phyloP scores from a whole-genome alignment of 2,888 invertebrate genomes.

The Patella caerulea region DNA sequence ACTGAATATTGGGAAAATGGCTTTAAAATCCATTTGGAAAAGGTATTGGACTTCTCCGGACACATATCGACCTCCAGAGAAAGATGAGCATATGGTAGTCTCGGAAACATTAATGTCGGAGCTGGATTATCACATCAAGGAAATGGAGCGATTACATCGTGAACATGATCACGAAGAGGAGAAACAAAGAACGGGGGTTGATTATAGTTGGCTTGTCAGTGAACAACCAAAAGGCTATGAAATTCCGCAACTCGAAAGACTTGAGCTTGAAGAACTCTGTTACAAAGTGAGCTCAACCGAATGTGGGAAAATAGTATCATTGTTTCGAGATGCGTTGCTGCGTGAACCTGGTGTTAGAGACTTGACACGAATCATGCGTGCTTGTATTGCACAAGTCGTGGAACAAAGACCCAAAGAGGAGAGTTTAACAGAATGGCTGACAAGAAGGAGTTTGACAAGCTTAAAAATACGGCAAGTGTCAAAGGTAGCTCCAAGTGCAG shows the following conservation, averaged over 20 bases:
- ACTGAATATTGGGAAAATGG: slow-evolving; percentile 2
- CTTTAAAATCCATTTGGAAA: slow-evolving; percentile 49
- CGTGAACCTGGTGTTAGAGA: slow-evolving; percentile 54
- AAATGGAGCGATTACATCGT: slow-evolving; percentile 48
- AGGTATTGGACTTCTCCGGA: slow-evolving; percentile 41
- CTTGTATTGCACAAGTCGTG: slow-evolving; percentile 52
- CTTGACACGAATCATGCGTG: slow-evolving; percentile 58
- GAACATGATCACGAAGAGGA: slow-evolving; percentile 54
- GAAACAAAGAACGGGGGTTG: slow-evolving; percentile 55
- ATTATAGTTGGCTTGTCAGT: slow-evolving; percentile 68
- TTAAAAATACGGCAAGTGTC: slow-evolving; percentile 49
- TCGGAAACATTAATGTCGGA: slow-evolving; percentile 60
- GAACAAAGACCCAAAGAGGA: slow-evolving; percentile 64
- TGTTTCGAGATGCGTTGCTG: slow-evolving; percentile 60
- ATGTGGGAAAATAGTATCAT: slow-evolving; percentile 58
- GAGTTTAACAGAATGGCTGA: slow-evolving; percentile 61
- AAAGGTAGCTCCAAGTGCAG: slow-evolving; percentile 37
- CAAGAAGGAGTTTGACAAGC: slow-evolving; percentile 57
- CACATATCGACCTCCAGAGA: slow-evolving; percentile 44
- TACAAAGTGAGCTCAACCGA: slow-evolving; percentile 63
- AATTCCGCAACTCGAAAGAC: slow-evolving; percentile 64
- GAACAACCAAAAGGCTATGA: slow-evolving; percentile 54
- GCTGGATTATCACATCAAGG: slow-evolving; percentile 58
- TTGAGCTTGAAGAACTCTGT: slow-evolving; percentile 67
- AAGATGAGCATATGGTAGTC: slow-evolving; percentile 50